Conservation (phyloP, 2,797 vertebrate genomes). For the Pangasius djambal region DNA sequence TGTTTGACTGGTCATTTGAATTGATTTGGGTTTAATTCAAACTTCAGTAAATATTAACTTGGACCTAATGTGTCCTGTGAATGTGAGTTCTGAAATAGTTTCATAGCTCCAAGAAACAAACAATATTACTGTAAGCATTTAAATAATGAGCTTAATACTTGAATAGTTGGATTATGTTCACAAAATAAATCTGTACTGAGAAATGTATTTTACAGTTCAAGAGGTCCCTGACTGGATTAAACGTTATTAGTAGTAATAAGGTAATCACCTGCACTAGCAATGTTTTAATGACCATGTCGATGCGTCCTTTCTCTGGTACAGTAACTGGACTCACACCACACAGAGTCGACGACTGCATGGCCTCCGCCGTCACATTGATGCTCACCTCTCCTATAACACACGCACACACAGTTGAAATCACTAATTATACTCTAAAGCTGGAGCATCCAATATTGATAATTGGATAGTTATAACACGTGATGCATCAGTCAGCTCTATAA, state of each 20-base stretch:
- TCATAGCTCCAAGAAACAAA: background rate
- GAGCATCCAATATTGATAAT: background rate
- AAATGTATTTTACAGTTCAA: background rate
- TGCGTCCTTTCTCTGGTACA: constrained; percentile 70
- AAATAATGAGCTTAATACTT: background rate
- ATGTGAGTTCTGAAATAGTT: background rate
- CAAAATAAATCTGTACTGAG: background rate
- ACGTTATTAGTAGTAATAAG: constrained; percentile 3
- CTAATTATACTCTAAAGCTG: background rate
- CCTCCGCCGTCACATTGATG: constrained; percentile 80
- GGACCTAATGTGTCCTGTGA: background rate
- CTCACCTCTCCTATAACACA: constrained; percentile 71
- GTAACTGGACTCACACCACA: constrained; percentile 73
- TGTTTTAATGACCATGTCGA: constrained; percentile 74
- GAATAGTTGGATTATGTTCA: background rate
- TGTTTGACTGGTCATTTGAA: too few species aligned
- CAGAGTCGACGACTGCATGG: constrained; percentile 64
- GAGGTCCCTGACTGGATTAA: background rate
- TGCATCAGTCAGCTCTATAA: background rate
- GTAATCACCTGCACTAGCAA: constrained; percentile 74
- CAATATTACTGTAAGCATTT: background rate
- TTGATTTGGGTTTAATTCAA: too few species aligned
- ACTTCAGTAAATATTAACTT: background rate
- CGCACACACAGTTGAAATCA: background rate
- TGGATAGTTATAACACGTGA: background rate